These are phyloP conservation scores for Phaedon cochleariae DNA, from an alignment of 2,888 invertebrate species.

Conservation along the genomic window DNA sequence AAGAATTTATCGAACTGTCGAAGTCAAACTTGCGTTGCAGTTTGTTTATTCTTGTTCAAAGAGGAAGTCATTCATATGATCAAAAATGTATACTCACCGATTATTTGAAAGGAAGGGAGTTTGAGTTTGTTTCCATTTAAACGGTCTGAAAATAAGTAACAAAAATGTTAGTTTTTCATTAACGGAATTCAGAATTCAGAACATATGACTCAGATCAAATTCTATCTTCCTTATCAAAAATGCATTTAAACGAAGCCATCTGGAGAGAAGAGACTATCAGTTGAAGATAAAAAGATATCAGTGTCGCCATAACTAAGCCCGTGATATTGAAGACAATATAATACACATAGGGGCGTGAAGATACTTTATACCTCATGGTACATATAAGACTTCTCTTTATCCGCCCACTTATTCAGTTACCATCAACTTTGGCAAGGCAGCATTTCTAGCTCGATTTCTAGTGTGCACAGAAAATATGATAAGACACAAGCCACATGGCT, in stretches of 20 bases:
- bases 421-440: conserved; percentile 22
- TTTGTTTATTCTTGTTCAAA: too few species aligned
- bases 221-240: background rate
- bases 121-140: conserved; percentile 61
- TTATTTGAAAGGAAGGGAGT: conserved; percentile 58
- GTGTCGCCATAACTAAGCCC: background rate
- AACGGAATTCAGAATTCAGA: background rate
- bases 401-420: conserved; percentile 32
- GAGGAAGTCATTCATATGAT: too few species aligned
- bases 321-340: background rate
- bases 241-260: background rate
- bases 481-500: conserved; percentile 23
- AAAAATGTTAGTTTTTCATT: background rate
- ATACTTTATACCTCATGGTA: conserved; percentile 6
- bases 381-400: conserved; percentile 23
- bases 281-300: background rate
- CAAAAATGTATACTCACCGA: conserved; percentile 53
- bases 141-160: conserved; percentile 58
- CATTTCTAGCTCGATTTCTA: conserved; percentile 17
- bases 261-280: background rate
- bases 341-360: conserved; percentile 8
- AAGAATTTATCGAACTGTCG: too few species aligned
- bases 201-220: too few species aligned
- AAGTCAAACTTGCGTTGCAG: too few species aligned
- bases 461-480: conserved; percentile 14